phyloP scores from a whole-genome alignment of 2,888 invertebrate genomes.

The Mythimna pallens region DNA sequence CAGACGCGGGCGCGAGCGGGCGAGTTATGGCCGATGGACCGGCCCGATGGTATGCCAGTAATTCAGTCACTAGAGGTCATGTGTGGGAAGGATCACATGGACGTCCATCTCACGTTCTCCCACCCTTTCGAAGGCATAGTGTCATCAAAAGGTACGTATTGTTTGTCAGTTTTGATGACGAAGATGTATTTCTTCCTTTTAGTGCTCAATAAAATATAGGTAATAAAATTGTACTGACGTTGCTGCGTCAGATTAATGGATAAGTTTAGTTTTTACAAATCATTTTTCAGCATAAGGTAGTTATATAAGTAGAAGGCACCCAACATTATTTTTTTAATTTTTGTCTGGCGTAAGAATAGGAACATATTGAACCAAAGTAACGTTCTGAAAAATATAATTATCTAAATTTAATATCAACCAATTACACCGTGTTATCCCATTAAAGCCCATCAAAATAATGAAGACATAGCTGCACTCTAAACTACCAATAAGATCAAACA shows the following conservation, averaged over 20 bases:
- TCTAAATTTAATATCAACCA: not conserved
- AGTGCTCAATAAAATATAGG: not conserved
- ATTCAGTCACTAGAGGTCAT: constrained; percentile 97
- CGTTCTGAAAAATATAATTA: not conserved
- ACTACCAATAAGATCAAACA: constrained; percentile 30
- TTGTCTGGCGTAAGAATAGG: too few species aligned
- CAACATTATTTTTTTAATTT: too few species aligned
- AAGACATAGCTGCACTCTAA: constrained; percentile 14
- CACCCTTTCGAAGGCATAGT: constrained; percentile 98
- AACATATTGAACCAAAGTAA: not conserved
- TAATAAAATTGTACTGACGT: not conserved
- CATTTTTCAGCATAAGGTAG: not conserved
- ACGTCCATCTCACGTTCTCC: constrained; percentile 97
- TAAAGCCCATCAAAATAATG: constrained; percentile 11
- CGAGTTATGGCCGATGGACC: constrained; percentile 96
- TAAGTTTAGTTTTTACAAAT: not conserved
- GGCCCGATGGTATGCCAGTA: constrained; percentile 97
- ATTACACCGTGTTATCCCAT: not conserved
- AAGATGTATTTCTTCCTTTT: constrained; percentile 3
- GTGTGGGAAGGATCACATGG: constrained; percentile 99
- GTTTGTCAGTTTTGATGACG: constrained; percentile 22
- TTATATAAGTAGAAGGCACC: not conserved
- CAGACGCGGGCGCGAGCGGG: constrained; percentile 90
- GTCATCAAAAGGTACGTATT: constrained; percentile 94
- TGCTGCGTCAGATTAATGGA: not conserved